A percentile compares a stretch with the other conserved stretches of the same genome.
Evolutionary conservation across 2,888 invertebrate species (phyloP).

Genomic region (Aleiodes leptofemur): DNA sequence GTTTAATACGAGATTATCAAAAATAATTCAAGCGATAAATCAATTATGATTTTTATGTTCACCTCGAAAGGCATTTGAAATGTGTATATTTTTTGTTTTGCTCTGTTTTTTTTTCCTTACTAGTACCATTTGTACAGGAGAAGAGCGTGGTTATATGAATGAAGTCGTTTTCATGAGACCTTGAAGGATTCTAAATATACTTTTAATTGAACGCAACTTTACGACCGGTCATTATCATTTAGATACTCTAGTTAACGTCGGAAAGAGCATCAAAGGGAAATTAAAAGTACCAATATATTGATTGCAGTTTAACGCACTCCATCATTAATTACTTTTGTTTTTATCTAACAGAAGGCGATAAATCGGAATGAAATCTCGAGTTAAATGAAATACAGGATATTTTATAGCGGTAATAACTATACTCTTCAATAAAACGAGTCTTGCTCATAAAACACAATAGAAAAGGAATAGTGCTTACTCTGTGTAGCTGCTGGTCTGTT

Average conservation of each 20-base stretch:
- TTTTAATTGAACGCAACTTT: too few species aligned
- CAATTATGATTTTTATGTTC: conserved; percentile 11
- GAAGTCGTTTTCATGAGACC: too few species aligned
- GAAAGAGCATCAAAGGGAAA: neutral
- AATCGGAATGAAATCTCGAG: neutral
- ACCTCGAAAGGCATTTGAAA: neutral
- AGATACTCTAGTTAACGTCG: conserved; percentile 2
- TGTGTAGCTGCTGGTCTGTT: conserved; percentile 74
- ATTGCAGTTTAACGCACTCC: conserved; percentile 6
- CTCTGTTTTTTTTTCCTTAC: neutral
- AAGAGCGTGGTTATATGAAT: too few species aligned
- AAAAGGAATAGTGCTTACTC: conserved; percentile 63
- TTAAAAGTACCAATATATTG: conserved; percentile 19
- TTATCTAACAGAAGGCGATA: neutral
- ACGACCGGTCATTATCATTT: neutral
- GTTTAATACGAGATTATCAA: conserved; percentile 20
- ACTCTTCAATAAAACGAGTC: conserved; percentile 14
- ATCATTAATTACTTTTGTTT: conserved; percentile 11
- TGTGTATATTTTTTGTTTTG: neutral
- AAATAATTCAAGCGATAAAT: conserved; percentile 14
- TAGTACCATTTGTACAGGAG: neutral
- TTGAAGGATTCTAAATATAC: too few species aligned
- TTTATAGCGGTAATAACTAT: neutral
- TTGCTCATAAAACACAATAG: conserved; percentile 1
- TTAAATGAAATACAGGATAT: neutral